Percentiles rank a stretch among this genome's conserved stretches.
Conservation (phyloP, 1,140 invertebrate species). For the Telenomus remus region DNA sequence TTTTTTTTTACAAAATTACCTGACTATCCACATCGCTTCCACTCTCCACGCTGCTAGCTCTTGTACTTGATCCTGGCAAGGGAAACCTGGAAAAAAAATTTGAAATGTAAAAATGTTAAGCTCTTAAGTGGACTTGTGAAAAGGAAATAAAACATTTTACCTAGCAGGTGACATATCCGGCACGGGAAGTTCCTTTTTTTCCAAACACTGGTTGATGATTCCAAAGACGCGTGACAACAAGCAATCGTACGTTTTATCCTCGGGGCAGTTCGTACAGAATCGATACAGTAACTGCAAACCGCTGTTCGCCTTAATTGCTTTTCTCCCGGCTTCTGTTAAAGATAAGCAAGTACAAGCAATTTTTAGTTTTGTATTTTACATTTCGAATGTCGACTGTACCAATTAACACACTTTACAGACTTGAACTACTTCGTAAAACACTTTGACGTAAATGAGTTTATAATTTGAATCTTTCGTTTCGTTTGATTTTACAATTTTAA, state of each 20-base stretch:
- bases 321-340: slow-evolving; percentile 77
- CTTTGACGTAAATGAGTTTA: neutral
- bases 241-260: slow-evolving; percentile 80
- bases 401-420: neutral
- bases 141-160: slow-evolving; percentile 38
- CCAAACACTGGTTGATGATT: slow-evolving; percentile 80
- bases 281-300: slow-evolving; percentile 79
- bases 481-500: neutral
- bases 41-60: slow-evolving; percentile 67
- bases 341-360: slow-evolving; percentile 29
- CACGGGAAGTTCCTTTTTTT: slow-evolving; percentile 80
- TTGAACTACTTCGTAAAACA: neutral
- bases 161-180: slow-evolving; percentile 74
- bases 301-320: slow-evolving; percentile 78
- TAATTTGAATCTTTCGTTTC: neutral
- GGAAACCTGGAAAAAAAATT: slow-evolving; percentile 59
- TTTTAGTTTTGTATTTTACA: neutral
- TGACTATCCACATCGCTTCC: slow-evolving; percentile 69
- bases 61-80: slow-evolving; percentile 62
- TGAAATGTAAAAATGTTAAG: slow-evolving; percentile 11
- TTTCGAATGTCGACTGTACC: neutral
- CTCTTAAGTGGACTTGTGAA: slow-evolving; percentile 1
- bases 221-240: slow-evolving; percentile 79
- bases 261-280: slow-evolving; percentile 80
- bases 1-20: slow-evolving; percentile 44